Percentiles rank a stretch among this genome's conserved stretches.
phyloP scores from a whole-genome alignment of 1,140 invertebrate species.

The Drosophila pruinosa region DNA sequence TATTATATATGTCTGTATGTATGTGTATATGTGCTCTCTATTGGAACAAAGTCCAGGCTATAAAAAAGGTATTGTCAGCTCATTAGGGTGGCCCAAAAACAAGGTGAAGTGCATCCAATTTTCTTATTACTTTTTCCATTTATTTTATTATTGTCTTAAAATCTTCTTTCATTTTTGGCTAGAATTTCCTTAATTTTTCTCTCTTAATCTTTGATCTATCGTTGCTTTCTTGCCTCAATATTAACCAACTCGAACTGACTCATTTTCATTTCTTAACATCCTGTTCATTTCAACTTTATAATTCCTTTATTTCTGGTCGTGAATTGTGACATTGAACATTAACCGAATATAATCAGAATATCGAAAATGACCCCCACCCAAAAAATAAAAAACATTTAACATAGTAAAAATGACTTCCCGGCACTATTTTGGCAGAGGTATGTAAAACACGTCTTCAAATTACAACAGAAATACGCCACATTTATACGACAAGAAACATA shows the following conservation, averaged over 20 bases:
- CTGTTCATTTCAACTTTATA: slow-evolving; percentile 7
- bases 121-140: not conserved
- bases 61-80: slow-evolving; percentile 31
- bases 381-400: slow-evolving; percentile 54
- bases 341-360: slow-evolving; percentile 22
- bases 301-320: not conserved
- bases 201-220: not conserved
- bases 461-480: slow-evolving; percentile 17
- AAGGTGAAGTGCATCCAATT: slow-evolving; percentile 58
- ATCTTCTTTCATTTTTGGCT: not conserved
- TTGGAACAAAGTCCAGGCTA: slow-evolving; percentile 34
- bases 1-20: slow-evolving; percentile 41
- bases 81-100: slow-evolving; percentile 27
- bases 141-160: too few species aligned
- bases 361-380: slow-evolving; percentile 29
- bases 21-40: slow-evolving; percentile 24
- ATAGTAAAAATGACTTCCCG: slow-evolving; percentile 82
- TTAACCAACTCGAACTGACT: slow-evolving; percentile 14
- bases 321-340: slow-evolving; percentile 24
- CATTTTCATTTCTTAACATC: slow-evolving; percentile 24
- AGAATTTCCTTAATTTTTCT: not conserved
- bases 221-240: not conserved
- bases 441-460: slow-evolving; percentile 75
- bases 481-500: slow-evolving; percentile 32
- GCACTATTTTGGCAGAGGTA: slow-evolving; percentile 83